Evolutionary conservation across 92 coral and sea anemone species (phyloP).

Genomic region (Parazoanthus darwini): DNA sequence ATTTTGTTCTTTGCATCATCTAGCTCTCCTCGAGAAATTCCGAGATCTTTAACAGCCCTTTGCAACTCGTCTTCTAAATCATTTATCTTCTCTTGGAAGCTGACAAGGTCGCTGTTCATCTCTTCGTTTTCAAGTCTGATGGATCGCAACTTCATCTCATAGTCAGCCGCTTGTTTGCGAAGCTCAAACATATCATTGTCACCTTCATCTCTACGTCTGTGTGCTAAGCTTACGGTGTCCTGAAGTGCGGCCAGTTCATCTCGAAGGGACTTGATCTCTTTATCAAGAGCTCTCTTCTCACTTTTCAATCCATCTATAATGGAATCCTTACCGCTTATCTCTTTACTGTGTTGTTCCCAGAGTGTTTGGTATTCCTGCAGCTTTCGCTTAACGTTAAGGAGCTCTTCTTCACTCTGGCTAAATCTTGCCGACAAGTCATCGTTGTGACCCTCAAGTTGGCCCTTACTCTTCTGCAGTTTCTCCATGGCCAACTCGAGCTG

Average conservation of each 20-base stretch:
- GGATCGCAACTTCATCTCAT: slow-evolving; percentile 74
- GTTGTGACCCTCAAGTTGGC: slow-evolving; percentile 63
- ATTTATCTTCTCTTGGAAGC: slow-evolving; percentile 80
- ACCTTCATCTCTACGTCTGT: slow-evolving; percentile 83
- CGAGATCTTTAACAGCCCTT: slow-evolving; percentile 79
- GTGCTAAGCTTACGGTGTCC: slow-evolving; percentile 72
- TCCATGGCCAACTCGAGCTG: slow-evolving; percentile 68
- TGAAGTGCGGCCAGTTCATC: slow-evolving; percentile 85
- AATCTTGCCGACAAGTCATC: slow-evolving; percentile 60
- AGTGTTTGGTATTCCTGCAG: slow-evolving; percentile 86
- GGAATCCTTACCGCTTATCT: slow-evolving; percentile 75
- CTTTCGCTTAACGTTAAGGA: slow-evolving; percentile 68
- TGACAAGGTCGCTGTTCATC: slow-evolving; percentile 88
- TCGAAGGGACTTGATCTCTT: slow-evolving; percentile 83
- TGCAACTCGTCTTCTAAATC: slow-evolving; percentile 84
- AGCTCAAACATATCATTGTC: slow-evolving; percentile 82
- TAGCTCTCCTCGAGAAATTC: slow-evolving; percentile 74
- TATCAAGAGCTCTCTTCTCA: slow-evolving; percentile 84
- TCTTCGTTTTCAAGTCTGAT: slow-evolving; percentile 86
- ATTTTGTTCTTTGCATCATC: slow-evolving; percentile 82
- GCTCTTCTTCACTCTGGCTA: slow-evolving; percentile 72
- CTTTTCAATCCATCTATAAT: slow-evolving; percentile 77
- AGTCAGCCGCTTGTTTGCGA: slow-evolving; percentile 82
- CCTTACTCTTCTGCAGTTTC: slow-evolving; percentile 60
- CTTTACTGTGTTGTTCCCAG: slow-evolving; percentile 87